Evolutionary conservation across 2,113 vertebrate species (phyloP).

Genomic region (Ailuropoda melanoleuca): DNA sequence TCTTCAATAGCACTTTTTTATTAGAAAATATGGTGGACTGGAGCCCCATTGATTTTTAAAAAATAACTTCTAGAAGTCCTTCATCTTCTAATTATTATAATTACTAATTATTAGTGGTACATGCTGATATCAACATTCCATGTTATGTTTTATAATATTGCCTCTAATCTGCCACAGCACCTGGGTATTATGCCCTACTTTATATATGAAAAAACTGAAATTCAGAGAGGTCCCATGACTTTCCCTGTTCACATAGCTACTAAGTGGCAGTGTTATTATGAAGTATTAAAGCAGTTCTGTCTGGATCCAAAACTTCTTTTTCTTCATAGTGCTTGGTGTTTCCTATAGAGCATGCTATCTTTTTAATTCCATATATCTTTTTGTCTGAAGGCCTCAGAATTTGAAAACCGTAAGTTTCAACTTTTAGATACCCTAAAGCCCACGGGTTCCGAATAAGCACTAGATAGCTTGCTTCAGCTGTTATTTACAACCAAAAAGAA

Average conservation of each 20-base stretch:
- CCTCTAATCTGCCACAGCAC: neutral
- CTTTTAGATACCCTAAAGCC: neutral
- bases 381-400: neutral
- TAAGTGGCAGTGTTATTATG: neutral
- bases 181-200: neutral
- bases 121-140: neutral
- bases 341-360: neutral
- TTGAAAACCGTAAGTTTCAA: neutral
- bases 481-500: conserved; percentile 21
- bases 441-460: neutral
- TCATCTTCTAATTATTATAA: neutral
- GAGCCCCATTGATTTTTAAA: neutral
- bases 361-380: neutral
- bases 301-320: neutral
- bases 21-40: neutral
- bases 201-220: neutral
- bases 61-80: neutral
- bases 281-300: neutral
- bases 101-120: neutral
- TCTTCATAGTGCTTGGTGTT: neutral
- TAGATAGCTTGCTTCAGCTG: neutral
- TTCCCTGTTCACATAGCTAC: neutral
- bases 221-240: neutral
- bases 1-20: neutral
- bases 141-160: neutral